Percentiles rank a stretch among this genome's conserved stretches.
Conservation (phyloP, 1,140 invertebrate genomes). For the Triops cancriformis region DNA sequence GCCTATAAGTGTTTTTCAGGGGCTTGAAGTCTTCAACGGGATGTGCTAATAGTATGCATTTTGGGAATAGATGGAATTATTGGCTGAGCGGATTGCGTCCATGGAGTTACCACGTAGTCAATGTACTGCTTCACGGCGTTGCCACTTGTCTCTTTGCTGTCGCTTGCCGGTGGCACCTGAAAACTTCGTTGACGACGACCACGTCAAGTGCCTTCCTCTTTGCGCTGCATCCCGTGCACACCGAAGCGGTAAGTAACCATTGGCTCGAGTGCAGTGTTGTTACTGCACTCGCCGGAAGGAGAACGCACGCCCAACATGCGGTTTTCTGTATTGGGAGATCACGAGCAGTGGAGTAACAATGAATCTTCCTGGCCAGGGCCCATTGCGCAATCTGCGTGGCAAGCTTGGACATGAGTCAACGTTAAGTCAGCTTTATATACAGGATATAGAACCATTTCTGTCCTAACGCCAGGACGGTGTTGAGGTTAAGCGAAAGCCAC, state of each 20-base stretch:
- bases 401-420: no score
- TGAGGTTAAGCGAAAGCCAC: no score
- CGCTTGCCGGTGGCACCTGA: constrained; percentile 54
- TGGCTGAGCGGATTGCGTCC: constrained; percentile 55
- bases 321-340: no score
- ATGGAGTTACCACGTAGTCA: constrained; percentile 63
- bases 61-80: constrained; percentile 58
- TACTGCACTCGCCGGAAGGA: no score
- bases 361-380: no score
- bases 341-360: no score
- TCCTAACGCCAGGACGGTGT: no score
- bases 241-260: constrained; percentile 62
- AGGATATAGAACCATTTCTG: no score
- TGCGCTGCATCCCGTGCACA: constrained; percentile 81
- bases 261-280: neutral
- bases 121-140: constrained; percentile 60
- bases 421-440: no score
- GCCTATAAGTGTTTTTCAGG: neutral
- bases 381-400: no score
- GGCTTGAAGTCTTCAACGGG: neutral
- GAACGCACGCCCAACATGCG: no score
- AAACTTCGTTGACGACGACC: constrained; percentile 55
- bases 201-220: constrained; percentile 62
- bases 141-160: constrained; percentile 61
- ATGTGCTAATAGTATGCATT: constrained; percentile 23